phyloP scores from a whole-genome alignment of 2,113 vertebrate genomes.

The Esox niger region DNA sequence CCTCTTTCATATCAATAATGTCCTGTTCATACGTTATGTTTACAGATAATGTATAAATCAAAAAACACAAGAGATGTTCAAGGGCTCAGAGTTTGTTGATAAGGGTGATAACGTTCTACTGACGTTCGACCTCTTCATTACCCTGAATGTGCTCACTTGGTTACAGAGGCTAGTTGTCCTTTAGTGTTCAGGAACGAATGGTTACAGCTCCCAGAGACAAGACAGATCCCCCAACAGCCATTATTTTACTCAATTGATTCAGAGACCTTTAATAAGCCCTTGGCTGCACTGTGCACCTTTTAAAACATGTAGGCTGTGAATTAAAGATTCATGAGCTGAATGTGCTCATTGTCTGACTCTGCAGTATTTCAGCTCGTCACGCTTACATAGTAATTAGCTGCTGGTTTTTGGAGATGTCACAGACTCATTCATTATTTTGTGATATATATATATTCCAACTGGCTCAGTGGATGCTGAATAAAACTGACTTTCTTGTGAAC shows the following conservation, averaged over 20 bases:
- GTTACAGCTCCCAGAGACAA: constrained; percentile 1
- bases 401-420: constrained; percentile 55
- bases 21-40: background rate
- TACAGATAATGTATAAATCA: background rate
- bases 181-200: constrained; percentile 55
- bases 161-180: constrained; percentile 23
- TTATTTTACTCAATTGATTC: constrained; percentile 64
- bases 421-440: constrained; percentile 48
- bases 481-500: constrained; percentile 32
- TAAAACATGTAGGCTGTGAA: constrained; percentile 56
- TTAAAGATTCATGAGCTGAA: constrained; percentile 67
- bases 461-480: constrained; percentile 45
- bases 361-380: constrained; percentile 46
- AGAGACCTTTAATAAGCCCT: constrained; percentile 61
- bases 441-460: constrained; percentile 39
- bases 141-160: constrained; percentile 45
- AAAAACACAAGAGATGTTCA: background rate
- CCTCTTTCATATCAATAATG: background rate
- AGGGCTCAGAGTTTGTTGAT: background rate
- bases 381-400: constrained; percentile 56
- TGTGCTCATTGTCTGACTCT: constrained; percentile 56
- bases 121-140: background rate
- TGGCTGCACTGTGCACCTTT: constrained; percentile 58
- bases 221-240: constrained; percentile 59
- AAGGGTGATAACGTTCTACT: constrained; percentile 7